Evolutionary conservation across 2,888 invertebrate species (phyloP).

Genomic region (Spicauda simplicius): DNA sequence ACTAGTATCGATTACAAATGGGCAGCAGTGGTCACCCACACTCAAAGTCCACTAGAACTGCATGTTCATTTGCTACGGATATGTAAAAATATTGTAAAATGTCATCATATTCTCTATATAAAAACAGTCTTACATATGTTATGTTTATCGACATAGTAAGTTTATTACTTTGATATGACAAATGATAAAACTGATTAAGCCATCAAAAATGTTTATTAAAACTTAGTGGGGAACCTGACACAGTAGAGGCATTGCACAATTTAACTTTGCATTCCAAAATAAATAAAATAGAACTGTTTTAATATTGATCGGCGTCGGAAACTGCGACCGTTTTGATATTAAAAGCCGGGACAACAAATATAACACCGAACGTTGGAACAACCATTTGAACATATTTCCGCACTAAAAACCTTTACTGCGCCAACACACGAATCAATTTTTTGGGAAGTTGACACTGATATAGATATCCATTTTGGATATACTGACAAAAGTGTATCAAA

Average conservation of each 20-base stretch:
- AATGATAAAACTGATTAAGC: too few relatives aligned
- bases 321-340: slow-evolving; percentile 6
- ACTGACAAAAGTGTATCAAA: neutral
- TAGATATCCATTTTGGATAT: neutral
- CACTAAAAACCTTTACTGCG: neutral
- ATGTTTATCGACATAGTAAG: too few relatives aligned
- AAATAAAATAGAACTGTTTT: neutral
- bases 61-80: too few relatives aligned
- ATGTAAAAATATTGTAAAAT: too few relatives aligned
- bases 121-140: too few relatives aligned
- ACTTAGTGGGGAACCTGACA: too few relatives aligned
- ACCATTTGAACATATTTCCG: slow-evolving; percentile 9
- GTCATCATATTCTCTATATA: too few relatives aligned
- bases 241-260: neutral
- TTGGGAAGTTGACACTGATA: neutral
- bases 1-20: too few relatives aligned
- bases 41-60: too few relatives aligned
- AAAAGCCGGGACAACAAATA: slow-evolving; percentile 15
- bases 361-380: slow-evolving; percentile 3
- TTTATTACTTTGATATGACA: too few relatives aligned
- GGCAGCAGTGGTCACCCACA: too few relatives aligned
- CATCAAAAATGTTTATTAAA: too few relatives aligned
- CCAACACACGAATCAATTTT: slow-evolving; percentile 9
- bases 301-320: neutral
- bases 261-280: neutral